Conservation (phyloP, 2,113 vertebrate genomes). For the Leiothrix lutea region DNA sequence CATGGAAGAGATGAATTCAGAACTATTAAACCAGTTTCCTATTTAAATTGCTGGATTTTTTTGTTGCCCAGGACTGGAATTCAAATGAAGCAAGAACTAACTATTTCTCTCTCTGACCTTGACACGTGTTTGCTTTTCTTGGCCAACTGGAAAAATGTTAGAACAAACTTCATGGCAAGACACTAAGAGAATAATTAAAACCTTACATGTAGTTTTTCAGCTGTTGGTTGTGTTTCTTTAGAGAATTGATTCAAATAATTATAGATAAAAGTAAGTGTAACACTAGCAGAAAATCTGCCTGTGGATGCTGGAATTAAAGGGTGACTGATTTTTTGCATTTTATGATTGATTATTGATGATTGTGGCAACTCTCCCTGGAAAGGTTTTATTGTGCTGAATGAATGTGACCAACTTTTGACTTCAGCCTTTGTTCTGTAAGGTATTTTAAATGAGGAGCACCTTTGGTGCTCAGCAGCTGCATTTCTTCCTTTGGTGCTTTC, state of each 20-base stretch:
- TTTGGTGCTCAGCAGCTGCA: background rate
- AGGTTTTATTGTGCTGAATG: background rate
- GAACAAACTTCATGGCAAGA: background rate
- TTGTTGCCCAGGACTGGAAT: conserved; percentile 29
- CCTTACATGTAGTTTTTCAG: background rate
- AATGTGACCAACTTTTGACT: background rate
- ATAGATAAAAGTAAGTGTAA: background rate
- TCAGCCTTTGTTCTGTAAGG: background rate
- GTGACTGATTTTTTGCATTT: background rate
- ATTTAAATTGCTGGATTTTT: background rate
- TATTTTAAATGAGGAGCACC: background rate
- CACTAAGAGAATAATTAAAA: background rate
- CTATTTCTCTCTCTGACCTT: conserved; percentile 34
- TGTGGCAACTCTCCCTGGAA: background rate
- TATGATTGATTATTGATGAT: background rate
- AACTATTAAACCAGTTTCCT: background rate
- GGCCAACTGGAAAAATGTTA: conserved; percentile 16
- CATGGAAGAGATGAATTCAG: background rate
- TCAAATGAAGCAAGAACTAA: background rate
- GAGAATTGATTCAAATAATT: background rate
- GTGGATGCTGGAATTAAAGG: background rate
- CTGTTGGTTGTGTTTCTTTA: background rate
- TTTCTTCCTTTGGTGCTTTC: background rate
- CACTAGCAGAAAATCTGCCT: background rate
- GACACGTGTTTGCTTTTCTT: conserved; percentile 33